phyloP scores from a whole-genome alignment of 2,113 vertebrate species.

The Podarcis raffonei region DNA sequence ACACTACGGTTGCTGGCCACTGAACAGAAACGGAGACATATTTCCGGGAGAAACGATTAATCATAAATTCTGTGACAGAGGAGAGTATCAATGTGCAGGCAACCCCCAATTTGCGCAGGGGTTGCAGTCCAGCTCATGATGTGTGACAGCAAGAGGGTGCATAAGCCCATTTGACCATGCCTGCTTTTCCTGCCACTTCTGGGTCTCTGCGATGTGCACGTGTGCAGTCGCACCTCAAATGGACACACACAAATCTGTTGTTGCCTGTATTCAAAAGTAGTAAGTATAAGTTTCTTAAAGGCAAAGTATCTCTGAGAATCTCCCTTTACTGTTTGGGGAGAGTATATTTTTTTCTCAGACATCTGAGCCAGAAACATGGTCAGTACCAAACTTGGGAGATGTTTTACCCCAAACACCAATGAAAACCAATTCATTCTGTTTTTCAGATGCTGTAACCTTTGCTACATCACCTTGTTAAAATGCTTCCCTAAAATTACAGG shows the following conservation, averaged over 20 bases:
- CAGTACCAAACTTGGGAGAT: not conserved
- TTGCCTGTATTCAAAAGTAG: too few species aligned
- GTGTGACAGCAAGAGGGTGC: too few species aligned
- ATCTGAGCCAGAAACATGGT: not conserved
- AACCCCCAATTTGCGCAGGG: too few species aligned
- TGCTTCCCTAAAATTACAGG: not conserved
- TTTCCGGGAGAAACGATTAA: not conserved
- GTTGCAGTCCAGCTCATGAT: too few species aligned
- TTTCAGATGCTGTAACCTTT: not conserved
- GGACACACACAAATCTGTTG: too few species aligned
- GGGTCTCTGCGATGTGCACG: too few species aligned
- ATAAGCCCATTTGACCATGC: too few species aligned
- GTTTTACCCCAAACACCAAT: not conserved
- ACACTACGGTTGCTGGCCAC: not conserved
- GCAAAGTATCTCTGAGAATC: not conserved
- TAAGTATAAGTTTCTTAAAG: not conserved
- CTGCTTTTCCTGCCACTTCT: too few species aligned
- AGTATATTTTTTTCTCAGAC: too few species aligned
- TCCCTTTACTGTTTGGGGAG: not conserved
- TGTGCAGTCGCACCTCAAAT: too few species aligned
- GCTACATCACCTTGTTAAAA: not conserved
- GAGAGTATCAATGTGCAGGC: not conserved
- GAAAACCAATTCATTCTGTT: not conserved
- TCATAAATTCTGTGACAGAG: not conserved
- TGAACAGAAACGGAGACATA: not conserved